phyloP scores from a whole-genome alignment of 2,797 vertebrate genomes.

The Hoplostethus mediterraneus region DNA sequence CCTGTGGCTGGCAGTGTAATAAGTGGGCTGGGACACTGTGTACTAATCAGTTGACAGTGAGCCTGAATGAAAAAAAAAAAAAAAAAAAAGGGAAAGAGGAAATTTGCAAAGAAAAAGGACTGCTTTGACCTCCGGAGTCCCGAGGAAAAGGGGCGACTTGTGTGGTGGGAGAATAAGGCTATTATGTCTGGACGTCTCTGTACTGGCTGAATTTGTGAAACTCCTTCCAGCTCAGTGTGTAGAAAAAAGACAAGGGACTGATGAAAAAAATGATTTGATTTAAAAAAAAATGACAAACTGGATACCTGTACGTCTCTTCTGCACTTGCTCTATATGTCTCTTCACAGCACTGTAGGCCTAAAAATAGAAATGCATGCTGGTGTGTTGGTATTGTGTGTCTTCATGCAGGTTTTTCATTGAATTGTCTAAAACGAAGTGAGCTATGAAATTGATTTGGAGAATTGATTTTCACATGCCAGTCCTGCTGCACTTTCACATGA shows the following conservation, averaged over 20 bases:
- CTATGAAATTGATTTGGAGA: too few species aligned
- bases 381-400: too few species aligned
- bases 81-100: slow-evolving; percentile 1
- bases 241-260: slow-evolving; percentile 2
- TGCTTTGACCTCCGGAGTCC: slow-evolving; percentile 66
- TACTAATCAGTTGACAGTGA: slow-evolving; percentile 75
- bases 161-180: slow-evolving; percentile 28
- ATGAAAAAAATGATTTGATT: not conserved
- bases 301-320: too few species aligned
- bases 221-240: slow-evolving; percentile 21
- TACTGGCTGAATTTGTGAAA: slow-evolving; percentile 32
- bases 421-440: too few species aligned
- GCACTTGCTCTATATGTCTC: too few species aligned
- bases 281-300: not conserved
- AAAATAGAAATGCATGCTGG: too few species aligned
- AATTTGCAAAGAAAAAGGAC: slow-evolving; percentile 44
- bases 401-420: too few species aligned
- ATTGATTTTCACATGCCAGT: too few species aligned
- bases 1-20: slow-evolving; percentile 62
- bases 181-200: slow-evolving; percentile 48
- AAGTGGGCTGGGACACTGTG: slow-evolving; percentile 75
- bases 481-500: too few species aligned
- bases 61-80: slow-evolving; percentile 29
- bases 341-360: too few species aligned
- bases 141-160: slow-evolving; percentile 17